Percentiles rank a stretch among this genome's conserved stretches.
phyloP scores from a whole-genome alignment of 2,888 invertebrate species.

The Caenorhabditis afra region DNA sequence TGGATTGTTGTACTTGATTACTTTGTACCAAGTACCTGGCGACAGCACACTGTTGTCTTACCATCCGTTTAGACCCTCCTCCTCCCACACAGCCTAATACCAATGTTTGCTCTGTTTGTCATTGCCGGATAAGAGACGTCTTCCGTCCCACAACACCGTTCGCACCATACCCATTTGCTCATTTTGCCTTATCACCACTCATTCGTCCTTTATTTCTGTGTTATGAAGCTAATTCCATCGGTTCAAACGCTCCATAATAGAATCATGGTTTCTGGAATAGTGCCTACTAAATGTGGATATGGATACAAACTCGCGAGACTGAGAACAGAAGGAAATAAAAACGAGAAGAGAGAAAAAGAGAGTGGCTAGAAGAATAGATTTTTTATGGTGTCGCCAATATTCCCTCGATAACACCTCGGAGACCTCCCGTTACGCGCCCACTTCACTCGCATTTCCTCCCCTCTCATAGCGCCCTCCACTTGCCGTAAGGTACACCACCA shows the following conservation, averaged over 20 bases:
- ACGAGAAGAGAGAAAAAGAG: slow-evolving; percentile 8
- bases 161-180: neutral
- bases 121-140: slow-evolving; percentile 40
- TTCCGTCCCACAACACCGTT: neutral
- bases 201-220: neutral
- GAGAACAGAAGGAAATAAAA: slow-evolving; percentile 9
- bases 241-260: neutral
- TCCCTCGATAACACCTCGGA: slow-evolving; percentile 38
- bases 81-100: slow-evolving; percentile 12
- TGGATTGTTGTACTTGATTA: slow-evolving; percentile 38
- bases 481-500: no score
- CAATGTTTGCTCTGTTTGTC: slow-evolving; percentile 51
- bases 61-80: slow-evolving; percentile 27
- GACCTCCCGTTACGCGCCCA: slow-evolving; percentile 16
- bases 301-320: slow-evolving; percentile 27
- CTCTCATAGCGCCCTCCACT: neutral
- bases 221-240: no score
- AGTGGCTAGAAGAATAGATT: slow-evolving; percentile 20
- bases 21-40: slow-evolving; percentile 53
- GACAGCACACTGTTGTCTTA: slow-evolving; percentile 34
- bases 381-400: slow-evolving; percentile 52
- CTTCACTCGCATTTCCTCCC: slow-evolving; percentile 25
- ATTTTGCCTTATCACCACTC: neutral
- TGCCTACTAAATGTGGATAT: slow-evolving; percentile 16
- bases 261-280: neutral